Conservation (phyloP, 2,113 vertebrate genomes). For the Oryzias celebensis region DNA sequence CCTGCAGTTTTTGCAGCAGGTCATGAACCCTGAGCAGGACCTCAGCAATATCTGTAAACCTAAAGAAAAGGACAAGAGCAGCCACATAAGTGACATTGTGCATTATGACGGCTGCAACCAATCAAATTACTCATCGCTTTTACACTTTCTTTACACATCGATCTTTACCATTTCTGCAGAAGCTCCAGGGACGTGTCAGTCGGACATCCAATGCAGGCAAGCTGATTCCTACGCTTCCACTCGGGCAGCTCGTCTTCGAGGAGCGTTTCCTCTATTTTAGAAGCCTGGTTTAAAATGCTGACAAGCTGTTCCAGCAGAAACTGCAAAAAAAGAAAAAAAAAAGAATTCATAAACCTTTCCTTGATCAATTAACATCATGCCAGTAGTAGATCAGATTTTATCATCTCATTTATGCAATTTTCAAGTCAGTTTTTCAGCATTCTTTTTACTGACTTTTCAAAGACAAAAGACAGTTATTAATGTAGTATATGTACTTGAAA, state of each 20-base stretch:
- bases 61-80: slow-evolving; percentile 39
- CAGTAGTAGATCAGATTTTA: no score
- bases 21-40: slow-evolving; percentile 83
- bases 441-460: no score
- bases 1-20: slow-evolving; percentile 88
- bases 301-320: slow-evolving; percentile 77
- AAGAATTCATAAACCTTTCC: neutral
- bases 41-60: slow-evolving; percentile 87
- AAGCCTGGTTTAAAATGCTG: slow-evolving; percentile 70
- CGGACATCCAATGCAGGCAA: slow-evolving; percentile 88
- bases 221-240: slow-evolving; percentile 91
- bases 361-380: no score
- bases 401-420: no score
- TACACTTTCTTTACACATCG: neutral
- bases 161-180: slow-evolving; percentile 85
- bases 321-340: slow-evolving; percentile 59
- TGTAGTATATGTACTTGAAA: no score
- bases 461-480: no score
- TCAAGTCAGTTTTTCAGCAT: no score
- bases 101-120: neutral
- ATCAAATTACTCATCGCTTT: no score
- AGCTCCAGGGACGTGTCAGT: slow-evolving; percentile 84
- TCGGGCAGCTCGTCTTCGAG: slow-evolving; percentile 84
- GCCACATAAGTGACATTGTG: neutral
- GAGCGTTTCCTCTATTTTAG: slow-evolving; percentile 75